Base-by-base conservation (phyloP, 2,113 vertebrate species). In the Carassius gibelio region DNA sequence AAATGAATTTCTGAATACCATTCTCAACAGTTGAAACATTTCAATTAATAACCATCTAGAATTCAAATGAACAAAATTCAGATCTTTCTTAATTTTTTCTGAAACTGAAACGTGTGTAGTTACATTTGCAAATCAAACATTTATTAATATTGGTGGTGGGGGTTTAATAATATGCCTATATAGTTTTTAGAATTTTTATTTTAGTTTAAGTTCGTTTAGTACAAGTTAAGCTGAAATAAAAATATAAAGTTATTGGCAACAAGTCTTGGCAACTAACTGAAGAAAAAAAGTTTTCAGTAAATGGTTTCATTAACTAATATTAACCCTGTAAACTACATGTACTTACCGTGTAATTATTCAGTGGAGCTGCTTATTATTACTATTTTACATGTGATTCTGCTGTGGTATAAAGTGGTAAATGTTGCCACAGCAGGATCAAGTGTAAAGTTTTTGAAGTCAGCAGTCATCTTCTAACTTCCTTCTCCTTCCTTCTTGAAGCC, bases 401-500 rank as follows among this genome's bases (percentile, higher is more conserved):
- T 45, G 45, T 9, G 10, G 45, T 45, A 45, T 9, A 8, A 45
- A 9, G 62, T 30, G 62, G 13, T 66, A 66, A 38, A 71, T 36
- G 34, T 36, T 5, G 19, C 15, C 15, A 14, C 23, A 26, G 48
- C 45, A 45, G 42, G 42, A n/a, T 78, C 19, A n/a, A 8, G 34
- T 61, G 19, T 81, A 19, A 42, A 10, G 8, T 45, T 80, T 52
- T 45, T 13, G 21, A 61, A 30, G 34, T 72, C 55, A 19, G 23
- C 4, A 42, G 48, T 61, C 34, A 23, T 83, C 23, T 14, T 15
- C 13, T 0, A 4, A 71, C 26, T 76, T 11, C 0, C 57, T 48
- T 0, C 90, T 23, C 10, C 82, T 68, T 89, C 87, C 85, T 86
- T 86, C 86, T 90, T 90, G n/a, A 89, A 99, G 97, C 95, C 96